Base-by-base conservation (phyloP, 2,113 vertebrate species). In the Macquaria australasica region DNA sequence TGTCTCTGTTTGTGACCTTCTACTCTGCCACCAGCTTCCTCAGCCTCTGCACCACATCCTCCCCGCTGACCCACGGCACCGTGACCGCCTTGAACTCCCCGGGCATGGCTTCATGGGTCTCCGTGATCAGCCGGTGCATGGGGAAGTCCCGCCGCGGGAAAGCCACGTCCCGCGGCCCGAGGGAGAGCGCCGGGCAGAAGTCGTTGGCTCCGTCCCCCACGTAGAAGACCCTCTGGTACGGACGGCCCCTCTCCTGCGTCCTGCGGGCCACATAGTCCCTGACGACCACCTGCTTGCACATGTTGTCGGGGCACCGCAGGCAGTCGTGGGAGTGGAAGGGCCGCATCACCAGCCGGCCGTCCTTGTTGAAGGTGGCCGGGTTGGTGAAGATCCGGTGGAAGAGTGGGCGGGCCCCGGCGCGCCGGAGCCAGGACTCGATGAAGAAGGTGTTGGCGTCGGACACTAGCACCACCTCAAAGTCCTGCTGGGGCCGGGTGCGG, bases 171-270 rank as follows among this genome's bases (percentile, higher is more conserved):
- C 95, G 91, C 0, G 94, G 90, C 0, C 92, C 95, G 91, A 99
- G 93, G 5, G 94, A 43, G 23, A 93, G 83, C 0, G 96, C 94
- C 0, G 98, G 98, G 82, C 98, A 99, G 95, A 99, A 99, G 90
- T 99, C 98, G 55, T 99, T 99, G 93, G 97, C 97, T 1, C 98
- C 98, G 0, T 99, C 98, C 0, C 98, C 98, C 0, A 99, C 95
- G 59, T 99, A 99, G 92, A 99, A 95, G 3, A 99, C 84, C 62
- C 95, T 94, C 93, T 98, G 97, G 69, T 97, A 99, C 1, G 96
- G 96, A 21, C 94, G 95, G 11, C 95, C 95, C 8, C 95, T 92
- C 84, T 98, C 97, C 69, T 93, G 95, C 21, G 96, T 95, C 79
- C 97, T 90, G 90, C 97, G 96, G 0, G 94, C 90, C 89, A 98